phyloP scores from a whole-genome alignment of 1,140 invertebrate species.

The Pseudomyrmex concolor region DNA sequence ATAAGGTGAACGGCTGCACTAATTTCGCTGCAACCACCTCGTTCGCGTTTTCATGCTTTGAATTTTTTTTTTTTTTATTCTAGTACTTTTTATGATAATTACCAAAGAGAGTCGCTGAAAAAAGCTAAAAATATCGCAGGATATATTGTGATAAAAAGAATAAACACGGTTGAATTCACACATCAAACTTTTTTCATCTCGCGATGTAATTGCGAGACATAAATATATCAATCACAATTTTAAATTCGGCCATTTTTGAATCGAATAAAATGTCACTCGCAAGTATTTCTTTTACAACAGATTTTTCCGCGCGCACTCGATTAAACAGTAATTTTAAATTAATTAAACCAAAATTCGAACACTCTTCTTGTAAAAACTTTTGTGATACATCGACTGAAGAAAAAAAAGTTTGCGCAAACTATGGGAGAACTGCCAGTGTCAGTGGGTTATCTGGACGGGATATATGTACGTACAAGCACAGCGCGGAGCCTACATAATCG shows the following conservation, averaged over 20 bases:
- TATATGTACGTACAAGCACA: too few relatives aligned
- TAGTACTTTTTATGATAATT: not conserved
- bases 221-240: too few relatives aligned
- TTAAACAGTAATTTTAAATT: too few relatives aligned
- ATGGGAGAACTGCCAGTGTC: slow-evolving; percentile 66
- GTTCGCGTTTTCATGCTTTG: not conserved
- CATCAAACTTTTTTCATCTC: too few relatives aligned
- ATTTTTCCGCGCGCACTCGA: not conserved
- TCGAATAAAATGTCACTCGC: too few relatives aligned
- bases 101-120: not conserved
- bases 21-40: not conserved
- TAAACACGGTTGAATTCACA: too few relatives aligned
- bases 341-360: not conserved
- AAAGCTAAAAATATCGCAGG: not conserved
- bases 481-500: slow-evolving; percentile 69
- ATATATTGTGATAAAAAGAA: slow-evolving; percentile 12
- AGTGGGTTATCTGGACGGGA: slow-evolving; percentile 72
- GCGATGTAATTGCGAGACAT: not conserved
- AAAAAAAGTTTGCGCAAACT: slow-evolving; percentile 42
- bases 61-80: not conserved
- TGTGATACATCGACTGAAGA: slow-evolving; percentile 3
- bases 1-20: slow-evolving; percentile 37
- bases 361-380: too few relatives aligned
- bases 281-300: too few relatives aligned
- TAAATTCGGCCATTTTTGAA: too few relatives aligned